Evolutionary conservation across 2,888 invertebrate genomes (phyloP).

Genomic region (Cephus pygmeus): DNA sequence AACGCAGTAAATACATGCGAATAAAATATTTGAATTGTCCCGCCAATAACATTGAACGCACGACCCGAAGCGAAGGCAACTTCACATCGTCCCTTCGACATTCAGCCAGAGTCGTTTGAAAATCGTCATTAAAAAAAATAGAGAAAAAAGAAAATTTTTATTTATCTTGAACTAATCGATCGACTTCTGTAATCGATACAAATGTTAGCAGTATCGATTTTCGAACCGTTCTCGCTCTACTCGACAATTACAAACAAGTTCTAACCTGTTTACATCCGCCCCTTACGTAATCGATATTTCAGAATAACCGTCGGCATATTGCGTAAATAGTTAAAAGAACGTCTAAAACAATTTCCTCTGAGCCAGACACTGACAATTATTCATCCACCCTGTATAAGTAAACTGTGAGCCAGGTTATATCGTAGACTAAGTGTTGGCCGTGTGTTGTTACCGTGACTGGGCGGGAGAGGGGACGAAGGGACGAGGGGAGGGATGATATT

Average conservation of each 20-base stretch:
- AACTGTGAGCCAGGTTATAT: background rate
- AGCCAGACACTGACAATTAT: background rate
- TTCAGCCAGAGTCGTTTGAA: no score
- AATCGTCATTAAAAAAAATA: background rate
- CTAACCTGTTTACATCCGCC: no score
- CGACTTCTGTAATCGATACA: background rate
- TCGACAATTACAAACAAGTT: no score
- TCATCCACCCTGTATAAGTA: constrained; percentile 4
- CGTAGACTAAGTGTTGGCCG: background rate
- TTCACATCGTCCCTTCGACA: background rate
- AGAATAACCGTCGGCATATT: background rate
- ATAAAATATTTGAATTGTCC: background rate
- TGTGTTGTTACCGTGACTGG: background rate
- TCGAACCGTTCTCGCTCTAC: no score
- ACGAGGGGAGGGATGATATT: background rate
- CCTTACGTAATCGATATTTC: no score
- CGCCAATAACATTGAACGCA: background rate
- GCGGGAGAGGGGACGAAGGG: background rate
- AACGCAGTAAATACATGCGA: background rate
- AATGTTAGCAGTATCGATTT: background rate
- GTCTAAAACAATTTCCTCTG: background rate
- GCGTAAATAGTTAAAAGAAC: no score
- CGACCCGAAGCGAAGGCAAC: background rate
- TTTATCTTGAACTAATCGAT: background rate
- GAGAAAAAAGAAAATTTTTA: background rate